Percentiles rank a stretch among this genome's conserved stretches.
These are phyloP conservation scores for Urocyon cinereoargenteus DNA, from an alignment of 2,797 vertebrate genomes.

Conservation along the genomic window DNA sequence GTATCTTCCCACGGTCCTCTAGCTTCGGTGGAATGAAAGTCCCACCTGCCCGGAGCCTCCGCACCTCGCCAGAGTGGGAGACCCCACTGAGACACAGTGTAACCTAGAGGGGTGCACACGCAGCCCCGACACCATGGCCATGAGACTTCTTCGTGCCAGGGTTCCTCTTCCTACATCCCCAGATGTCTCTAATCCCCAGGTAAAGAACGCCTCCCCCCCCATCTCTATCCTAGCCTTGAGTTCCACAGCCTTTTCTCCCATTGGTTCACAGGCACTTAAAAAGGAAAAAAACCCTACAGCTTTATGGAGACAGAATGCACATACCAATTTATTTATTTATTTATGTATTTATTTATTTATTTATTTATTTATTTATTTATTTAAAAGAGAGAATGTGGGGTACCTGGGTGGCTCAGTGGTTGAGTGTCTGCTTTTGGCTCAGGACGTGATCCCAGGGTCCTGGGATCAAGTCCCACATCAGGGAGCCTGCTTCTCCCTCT, in stretches of 20 bases:
- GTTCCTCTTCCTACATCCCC: background rate
- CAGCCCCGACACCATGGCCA: background rate
- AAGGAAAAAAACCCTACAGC: background rate
- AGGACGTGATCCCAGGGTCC: too few species aligned
- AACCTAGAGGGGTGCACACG: background rate
- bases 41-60: background rate
- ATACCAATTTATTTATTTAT: background rate
- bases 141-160: background rate
- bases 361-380: too few species aligned
- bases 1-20: background rate
- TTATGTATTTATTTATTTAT: too few species aligned
- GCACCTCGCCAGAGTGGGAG: background rate
- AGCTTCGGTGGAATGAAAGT: background rate
- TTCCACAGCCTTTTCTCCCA: background rate
- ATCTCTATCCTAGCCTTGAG: background rate
- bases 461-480: too few species aligned
- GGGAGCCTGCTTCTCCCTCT: too few species aligned
- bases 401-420: too few species aligned
- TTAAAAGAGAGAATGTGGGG: too few species aligned
- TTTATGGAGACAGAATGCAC: background rate
- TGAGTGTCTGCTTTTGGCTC: too few species aligned
- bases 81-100: background rate
- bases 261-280: background rate
- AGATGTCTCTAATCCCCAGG: background rate
- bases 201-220: background rate